Evolutionary conservation across 2,113 vertebrate genomes (phyloP).

Genomic region (Takifugu bimaculatus): DNA sequence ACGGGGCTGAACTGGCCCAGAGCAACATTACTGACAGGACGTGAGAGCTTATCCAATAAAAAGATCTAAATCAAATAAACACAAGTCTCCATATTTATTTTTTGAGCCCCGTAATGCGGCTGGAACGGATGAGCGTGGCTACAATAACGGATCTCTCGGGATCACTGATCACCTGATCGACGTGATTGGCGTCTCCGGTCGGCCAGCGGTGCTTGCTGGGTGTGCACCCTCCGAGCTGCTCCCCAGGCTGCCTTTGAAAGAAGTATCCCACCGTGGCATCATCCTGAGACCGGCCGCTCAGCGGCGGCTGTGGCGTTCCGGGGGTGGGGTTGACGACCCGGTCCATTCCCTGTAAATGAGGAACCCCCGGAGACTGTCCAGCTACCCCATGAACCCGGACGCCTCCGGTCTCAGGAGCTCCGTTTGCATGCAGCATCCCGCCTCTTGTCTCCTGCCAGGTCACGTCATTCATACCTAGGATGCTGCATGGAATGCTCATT

Average conservation of each 20-base stretch:
- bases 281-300: conserved; percentile 72
- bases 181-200: conserved; percentile 63
- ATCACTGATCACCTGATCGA: conserved; percentile 52
- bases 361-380: conserved; percentile 57
- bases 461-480: conserved; percentile 82
- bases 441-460: conserved; percentile 79
- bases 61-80: too few species aligned
- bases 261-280: conserved; percentile 73
- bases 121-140: too few species aligned
- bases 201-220: conserved; percentile 71
- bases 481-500: conserved; percentile 80
- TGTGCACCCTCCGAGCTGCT: conserved; percentile 68
- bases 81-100: too few species aligned
- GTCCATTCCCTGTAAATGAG: conserved; percentile 68
- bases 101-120: too few species aligned
- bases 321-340: conserved; percentile 54
- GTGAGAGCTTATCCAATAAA: too few species aligned
- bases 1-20: too few species aligned
- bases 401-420: conserved; percentile 66
- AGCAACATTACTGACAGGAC: too few species aligned
- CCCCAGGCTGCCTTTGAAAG: conserved; percentile 74
- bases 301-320: conserved; percentile 58
- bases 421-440: conserved; percentile 72
- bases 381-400: conserved; percentile 62
- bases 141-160: not conserved